Conservation (phyloP, 1,140 invertebrate genomes). For the Pararge aegeria region DNA sequence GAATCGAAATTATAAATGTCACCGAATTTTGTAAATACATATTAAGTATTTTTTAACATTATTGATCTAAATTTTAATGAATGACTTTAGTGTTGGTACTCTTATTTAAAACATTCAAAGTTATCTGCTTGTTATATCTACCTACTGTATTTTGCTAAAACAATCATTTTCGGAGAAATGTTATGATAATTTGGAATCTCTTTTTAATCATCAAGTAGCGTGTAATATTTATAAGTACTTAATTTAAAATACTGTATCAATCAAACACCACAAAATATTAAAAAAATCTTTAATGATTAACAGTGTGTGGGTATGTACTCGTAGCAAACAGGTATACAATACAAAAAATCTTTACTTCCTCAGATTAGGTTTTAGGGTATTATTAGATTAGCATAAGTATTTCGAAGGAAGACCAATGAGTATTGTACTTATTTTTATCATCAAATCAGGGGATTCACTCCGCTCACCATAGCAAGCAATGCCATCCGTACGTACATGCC, state of each 20-base stretch:
- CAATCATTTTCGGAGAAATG: conserved; percentile 1
- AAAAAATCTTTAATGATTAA: neutral
- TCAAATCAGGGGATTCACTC: conserved; percentile 72
- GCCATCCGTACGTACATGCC: conserved; percentile 99
- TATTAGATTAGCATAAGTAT: too few species aligned
- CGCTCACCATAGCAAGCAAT: conserved; percentile 94
- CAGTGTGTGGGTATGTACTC: neutral
- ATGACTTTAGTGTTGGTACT: neutral
- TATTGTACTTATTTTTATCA: neutral
- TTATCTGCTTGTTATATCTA: neutral
- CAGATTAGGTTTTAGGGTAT: too few species aligned
- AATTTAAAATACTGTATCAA: neutral
- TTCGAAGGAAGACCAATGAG: neutral
- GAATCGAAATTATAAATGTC: conserved; percentile 60
- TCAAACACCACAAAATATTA: neutral
- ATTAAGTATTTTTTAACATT: neutral
- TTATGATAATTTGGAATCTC: conserved; percentile 31
- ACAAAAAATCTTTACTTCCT: neutral
- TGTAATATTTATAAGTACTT: conserved; percentile 15
- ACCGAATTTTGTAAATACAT: neutral
- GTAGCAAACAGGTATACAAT: neutral
- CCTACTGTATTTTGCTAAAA: neutral
- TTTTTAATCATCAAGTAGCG: conserved; percentile 18
- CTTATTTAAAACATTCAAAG: neutral
- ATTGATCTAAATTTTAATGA: too few species aligned